Evolutionary conservation across 2,888 invertebrate genomes (phyloP).

Genomic region (Melipona beecheii): DNA sequence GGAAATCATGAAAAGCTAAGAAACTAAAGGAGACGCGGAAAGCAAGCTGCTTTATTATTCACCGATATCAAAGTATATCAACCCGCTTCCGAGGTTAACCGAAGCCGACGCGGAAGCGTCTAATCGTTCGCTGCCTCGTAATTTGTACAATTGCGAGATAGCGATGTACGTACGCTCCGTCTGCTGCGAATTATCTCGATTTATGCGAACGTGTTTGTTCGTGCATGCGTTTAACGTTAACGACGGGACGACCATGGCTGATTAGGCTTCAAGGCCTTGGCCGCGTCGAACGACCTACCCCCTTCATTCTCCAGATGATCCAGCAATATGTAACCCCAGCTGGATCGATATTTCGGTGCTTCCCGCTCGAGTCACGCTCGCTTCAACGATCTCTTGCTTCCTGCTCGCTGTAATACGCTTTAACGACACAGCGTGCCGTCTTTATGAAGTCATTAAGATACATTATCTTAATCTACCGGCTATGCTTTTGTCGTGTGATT

Average conservation of each 20-base stretch:
- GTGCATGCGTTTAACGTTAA: constrained; percentile 24
- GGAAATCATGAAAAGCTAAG: not conserved
- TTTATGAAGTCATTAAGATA: constrained; percentile 32
- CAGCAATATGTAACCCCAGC: accelerated
- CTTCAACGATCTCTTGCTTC: constrained; percentile 36
- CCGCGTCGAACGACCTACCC: constrained; percentile 19
- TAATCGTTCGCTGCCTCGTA: constrained; percentile 17
- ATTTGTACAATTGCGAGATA: constrained; percentile 48
- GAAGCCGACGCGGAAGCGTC: constrained; percentile 25
- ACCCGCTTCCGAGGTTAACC: constrained; percentile 5
- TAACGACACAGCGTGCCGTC: constrained; percentile 7
- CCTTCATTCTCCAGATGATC: not conserved
- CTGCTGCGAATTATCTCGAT: constrained; percentile 26
- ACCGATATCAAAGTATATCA: not conserved
- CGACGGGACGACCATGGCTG: constrained; percentile 41
- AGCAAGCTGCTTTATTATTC: not conserved
- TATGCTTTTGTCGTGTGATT: constrained; percentile 10
- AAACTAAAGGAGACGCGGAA: not conserved
- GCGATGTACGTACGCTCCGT: not conserved
- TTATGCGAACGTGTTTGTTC: constrained; percentile 34
- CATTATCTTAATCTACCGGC: constrained; percentile 3
- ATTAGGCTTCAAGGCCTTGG: constrained; percentile 68
- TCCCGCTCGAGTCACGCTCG: constrained; percentile 32
- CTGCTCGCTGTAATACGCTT: constrained; percentile 14
- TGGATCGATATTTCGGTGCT: constrained; percentile 36